These are phyloP conservation scores for Datnioides undecimradiatus DNA, from an alignment of 2,113 vertebrate species.

Conservation along the genomic window DNA sequence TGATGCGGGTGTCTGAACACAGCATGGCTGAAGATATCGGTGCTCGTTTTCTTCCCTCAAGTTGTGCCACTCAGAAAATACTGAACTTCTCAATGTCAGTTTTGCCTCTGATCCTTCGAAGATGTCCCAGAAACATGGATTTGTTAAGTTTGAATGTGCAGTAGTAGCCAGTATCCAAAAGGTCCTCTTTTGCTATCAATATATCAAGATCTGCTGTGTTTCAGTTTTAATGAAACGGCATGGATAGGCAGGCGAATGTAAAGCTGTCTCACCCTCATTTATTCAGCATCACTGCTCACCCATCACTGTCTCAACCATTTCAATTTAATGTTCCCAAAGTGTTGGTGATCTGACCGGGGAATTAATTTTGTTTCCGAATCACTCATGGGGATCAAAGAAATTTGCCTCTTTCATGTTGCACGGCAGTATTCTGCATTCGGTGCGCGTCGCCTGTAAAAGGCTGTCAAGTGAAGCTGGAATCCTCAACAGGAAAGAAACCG, in stretches of 20 bases:
- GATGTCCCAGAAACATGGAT: not conserved
- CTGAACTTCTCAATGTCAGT: not conserved
- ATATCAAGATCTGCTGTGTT: not conserved
- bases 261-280: not conserved
- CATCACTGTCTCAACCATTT: slow-evolving; percentile 11
- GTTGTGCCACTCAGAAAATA: not conserved
- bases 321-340: slow-evolving; percentile 26
- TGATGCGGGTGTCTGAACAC: not conserved
- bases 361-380: slow-evolving; percentile 28
- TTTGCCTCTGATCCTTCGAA: not conserved
- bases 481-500: slow-evolving; percentile 25
- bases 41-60: slow-evolving; percentile 6
- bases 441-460: not conserved
- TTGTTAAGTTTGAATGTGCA: not conserved
- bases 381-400: slow-evolving; percentile 44
- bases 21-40: slow-evolving; percentile 1
- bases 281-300: not conserved
- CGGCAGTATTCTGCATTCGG: slow-evolving; percentile 39
- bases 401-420: slow-evolving; percentile 42
- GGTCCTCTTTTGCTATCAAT: not conserved
- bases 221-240: not conserved
- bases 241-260: not conserved
- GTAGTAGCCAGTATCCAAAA: not conserved
- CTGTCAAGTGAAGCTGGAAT: slow-evolving; percentile 25
- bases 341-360: slow-evolving; percentile 28